Conservation (phyloP, 1,140 invertebrate genomes). For the Colletes latitarsis region DNA sequence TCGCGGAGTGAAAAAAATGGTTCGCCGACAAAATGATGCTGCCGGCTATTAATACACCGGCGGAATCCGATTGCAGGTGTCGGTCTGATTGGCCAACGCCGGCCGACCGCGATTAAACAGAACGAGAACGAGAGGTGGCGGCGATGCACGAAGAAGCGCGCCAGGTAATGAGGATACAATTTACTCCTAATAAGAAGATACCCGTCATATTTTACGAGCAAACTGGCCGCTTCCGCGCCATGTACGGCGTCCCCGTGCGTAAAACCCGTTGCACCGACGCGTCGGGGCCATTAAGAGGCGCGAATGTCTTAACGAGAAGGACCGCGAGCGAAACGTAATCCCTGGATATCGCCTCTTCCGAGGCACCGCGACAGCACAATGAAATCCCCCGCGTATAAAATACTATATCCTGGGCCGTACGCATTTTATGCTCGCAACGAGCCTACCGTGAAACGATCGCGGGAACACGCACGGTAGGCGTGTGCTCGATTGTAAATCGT, state of each 20-base stretch:
- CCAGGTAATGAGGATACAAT: constrained; percentile 75
- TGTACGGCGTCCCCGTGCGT: constrained; percentile 61
- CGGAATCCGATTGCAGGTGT: constrained; percentile 38
- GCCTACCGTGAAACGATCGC: constrained; percentile 8
- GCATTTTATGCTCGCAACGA: constrained; percentile 12
- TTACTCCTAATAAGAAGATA: constrained; percentile 78
- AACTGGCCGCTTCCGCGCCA: constrained; percentile 62
- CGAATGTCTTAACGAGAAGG: constrained; percentile 69
- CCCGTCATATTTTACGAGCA: constrained; percentile 76
- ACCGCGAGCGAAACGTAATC: constrained; percentile 39
- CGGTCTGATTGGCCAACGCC: constrained; percentile 36
- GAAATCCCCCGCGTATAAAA: constrained; percentile 30
- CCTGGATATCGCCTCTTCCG: neutral
- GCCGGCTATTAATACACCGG: constrained; percentile 23
- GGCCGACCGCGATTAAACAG: constrained; percentile 34
- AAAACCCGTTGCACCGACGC: constrained; percentile 53
- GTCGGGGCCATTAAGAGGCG: constrained; percentile 49
- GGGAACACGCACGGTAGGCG: constrained; percentile 6
- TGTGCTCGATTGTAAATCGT: constrained; percentile 32
- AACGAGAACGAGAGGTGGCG: constrained; percentile 33
- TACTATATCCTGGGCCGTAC: neutral
- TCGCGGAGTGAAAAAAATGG: too few species aligned
- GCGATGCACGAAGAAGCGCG: constrained; percentile 45
- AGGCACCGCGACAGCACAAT: constrained; percentile 4
- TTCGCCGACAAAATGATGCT: too few species aligned